These are phyloP conservation scores for Epinotia nisella DNA, from an alignment of 2,888 invertebrate genomes.

Conservation along the genomic window DNA sequence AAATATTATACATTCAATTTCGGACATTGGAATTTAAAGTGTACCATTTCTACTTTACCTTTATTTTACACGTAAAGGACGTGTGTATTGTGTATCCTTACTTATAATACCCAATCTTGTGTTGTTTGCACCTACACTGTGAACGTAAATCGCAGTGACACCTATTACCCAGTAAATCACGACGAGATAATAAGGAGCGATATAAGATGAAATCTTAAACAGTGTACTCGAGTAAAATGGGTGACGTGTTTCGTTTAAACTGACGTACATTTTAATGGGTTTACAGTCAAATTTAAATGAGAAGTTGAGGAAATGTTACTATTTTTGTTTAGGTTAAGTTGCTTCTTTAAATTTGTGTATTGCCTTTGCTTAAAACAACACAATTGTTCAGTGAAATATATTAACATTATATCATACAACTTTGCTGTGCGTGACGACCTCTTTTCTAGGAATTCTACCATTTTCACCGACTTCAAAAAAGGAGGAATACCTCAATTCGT, in stretches of 20 bases:
- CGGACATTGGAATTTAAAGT: too few relatives aligned
- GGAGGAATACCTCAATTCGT: too few relatives aligned
- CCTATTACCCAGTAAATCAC: conserved; percentile 39
- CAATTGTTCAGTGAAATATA: too few relatives aligned
- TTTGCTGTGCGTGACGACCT: too few relatives aligned
- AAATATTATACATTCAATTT: too few relatives aligned
- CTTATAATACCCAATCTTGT: conserved; percentile 12
- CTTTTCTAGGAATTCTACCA: too few relatives aligned
- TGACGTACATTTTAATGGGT: conserved; percentile 19
- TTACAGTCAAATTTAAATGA: conserved; percentile 19
- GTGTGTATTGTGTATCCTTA: too few relatives aligned
- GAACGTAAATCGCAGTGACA: conserved; percentile 38
- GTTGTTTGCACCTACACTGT: conserved; percentile 31
- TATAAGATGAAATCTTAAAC: conserved; percentile 44
- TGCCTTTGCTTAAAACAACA: background rate
- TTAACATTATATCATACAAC: too few relatives aligned
- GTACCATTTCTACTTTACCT: too few relatives aligned
- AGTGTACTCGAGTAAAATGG: conserved; percentile 27
- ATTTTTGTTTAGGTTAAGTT: background rate
- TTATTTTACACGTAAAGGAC: too few relatives aligned
- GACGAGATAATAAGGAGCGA: conserved; percentile 40
- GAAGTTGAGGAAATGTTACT: too few relatives aligned
- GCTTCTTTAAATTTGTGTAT: background rate
- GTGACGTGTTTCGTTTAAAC: conserved; percentile 34
- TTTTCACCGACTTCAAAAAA: too few relatives aligned